A percentile compares a stretch with the other conserved stretches of the same genome.
phyloP scores from a whole-genome alignment of 1,140 invertebrate species.

The Zaprionus kolodkinae region DNA sequence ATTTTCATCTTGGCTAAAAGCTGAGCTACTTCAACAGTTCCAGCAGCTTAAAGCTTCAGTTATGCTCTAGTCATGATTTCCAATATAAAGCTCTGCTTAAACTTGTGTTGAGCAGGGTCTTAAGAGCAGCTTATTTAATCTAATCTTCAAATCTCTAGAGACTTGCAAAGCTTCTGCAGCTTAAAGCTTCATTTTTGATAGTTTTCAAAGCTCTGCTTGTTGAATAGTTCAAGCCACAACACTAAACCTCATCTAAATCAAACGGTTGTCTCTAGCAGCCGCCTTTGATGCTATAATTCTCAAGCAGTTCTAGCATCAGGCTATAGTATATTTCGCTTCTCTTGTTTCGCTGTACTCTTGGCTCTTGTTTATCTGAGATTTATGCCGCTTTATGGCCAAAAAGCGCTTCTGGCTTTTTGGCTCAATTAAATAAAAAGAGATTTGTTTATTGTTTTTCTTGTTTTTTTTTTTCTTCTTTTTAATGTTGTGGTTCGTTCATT shows the following conservation, averaged over 20 bases:
- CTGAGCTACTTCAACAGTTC: not conserved
- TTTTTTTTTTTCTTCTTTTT: slow-evolving; percentile 28
- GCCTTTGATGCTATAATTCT: not conserved
- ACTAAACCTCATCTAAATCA: not conserved
- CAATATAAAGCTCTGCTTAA: no score
- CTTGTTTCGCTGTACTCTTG: not conserved
- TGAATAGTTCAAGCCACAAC: not conserved
- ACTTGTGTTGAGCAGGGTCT: no score
- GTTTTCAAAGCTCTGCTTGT: not conserved
- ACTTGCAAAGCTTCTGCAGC: not conserved
- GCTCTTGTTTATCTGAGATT: slow-evolving; percentile 1
- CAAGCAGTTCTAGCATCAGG: not conserved
- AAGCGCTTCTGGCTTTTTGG: slow-evolving; percentile 9
- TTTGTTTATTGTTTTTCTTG: slow-evolving; percentile 16
- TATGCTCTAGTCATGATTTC: not conserved
- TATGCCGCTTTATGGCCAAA: not conserved
- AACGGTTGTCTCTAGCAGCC: not conserved
- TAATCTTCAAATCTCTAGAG: no score
- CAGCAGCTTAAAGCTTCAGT: not conserved
- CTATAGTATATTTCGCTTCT: not conserved
- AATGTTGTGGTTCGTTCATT: not conserved
- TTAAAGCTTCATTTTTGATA: not conserved
- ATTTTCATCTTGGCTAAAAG: not conserved
- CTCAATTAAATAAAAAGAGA: slow-evolving; percentile 52
- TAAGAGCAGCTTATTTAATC: no score